Evolutionary conservation across 2,113 vertebrate species (phyloP), one percentile per base, ranked within the genome.

Genomic region (Oriolus oriolus): DNA sequence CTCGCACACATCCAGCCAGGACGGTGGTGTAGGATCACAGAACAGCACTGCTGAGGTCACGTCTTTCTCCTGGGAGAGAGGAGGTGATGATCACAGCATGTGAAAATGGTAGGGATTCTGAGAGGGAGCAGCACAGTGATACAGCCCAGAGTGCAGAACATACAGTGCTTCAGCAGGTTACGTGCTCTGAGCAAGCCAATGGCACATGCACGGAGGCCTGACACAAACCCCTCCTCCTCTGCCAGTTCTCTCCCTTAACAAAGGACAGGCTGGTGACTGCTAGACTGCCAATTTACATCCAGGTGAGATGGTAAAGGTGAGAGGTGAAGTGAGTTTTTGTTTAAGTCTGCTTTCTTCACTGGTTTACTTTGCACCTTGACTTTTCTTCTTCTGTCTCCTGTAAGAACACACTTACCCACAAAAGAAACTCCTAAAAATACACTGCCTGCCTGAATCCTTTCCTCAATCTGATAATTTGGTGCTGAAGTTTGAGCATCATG

Each of bases 141-240:
- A 4, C 6, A 60, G 27, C 33, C 21, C 2, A 0, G 54, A 54
- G 53, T 22, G 22, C n/a, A 26, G 83, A 65, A 42, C 0, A 0
- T 12, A 0, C 2, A 27, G 50, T 49, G 47, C 56, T 66, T 54
- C 41, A 60, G 44, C 39, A 39, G 19, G 30, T 42, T 42, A 6
- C 0, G 0, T 1, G 6, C 30, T 47, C 4, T 53, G 75, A 64
- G 69, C 50, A 69, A 21, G 12, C 8, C 2, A 4, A 49, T 68
- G 77, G 39, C 53, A 37, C 0, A 0, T 24, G 22, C 30, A 23
- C 0, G 0, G 28, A n/a, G 31, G 21, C 11, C 37, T 11, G 11
- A 15, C 31, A 41, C 15, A 64, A 78, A 31, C 5, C 7, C 28
- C 16, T 77, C 1, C 1, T n/a, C 6, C 39, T 28, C 69, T 68